These are phyloP conservation scores for Protodeltote pygarga DNA, from an alignment of 2,888 invertebrate genomes.

Conservation along the genomic window DNA sequence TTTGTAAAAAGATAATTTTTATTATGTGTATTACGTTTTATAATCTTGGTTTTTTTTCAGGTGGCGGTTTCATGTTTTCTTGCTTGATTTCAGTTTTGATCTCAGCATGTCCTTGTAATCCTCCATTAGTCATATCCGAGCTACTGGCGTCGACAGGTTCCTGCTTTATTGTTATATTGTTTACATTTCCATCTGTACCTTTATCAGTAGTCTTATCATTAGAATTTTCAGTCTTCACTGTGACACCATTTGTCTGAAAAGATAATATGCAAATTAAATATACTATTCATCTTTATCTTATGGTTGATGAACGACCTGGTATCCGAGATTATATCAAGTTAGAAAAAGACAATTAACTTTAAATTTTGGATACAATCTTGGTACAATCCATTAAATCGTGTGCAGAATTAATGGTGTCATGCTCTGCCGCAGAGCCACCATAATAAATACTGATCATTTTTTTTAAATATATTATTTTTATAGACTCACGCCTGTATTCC, in stretches of 20 bases:
- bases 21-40: conserved; percentile 34
- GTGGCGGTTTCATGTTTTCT: conserved; percentile 95
- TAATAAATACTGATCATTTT: too few relatives aligned
- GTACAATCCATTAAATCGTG: too few relatives aligned
- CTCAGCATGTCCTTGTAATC: conserved; percentile 80
- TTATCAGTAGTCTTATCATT: conserved; percentile 76
- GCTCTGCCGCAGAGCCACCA: too few relatives aligned
- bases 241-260: conserved; percentile 76
- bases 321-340: too few relatives aligned
- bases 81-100: conserved; percentile 90
- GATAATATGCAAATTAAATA: background rate
- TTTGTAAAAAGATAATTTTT: background rate
- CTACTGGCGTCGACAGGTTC: conserved; percentile 80
- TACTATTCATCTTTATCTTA: too few relatives aligned
- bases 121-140: conserved; percentile 79
- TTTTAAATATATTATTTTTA: too few relatives aligned
- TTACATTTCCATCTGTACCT: conserved; percentile 69
- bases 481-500: too few relatives aligned
- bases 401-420: too few relatives aligned
- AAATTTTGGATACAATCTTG: too few relatives aligned
- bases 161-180: conserved; percentile 80
- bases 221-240: conserved; percentile 77
- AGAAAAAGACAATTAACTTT: too few relatives aligned
- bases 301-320: too few relatives aligned
- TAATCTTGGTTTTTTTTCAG: conserved; percentile 93